These are phyloP conservation scores for Cephus cinctus DNA, from an alignment of 1,140 invertebrate species.

Conservation along the genomic window DNA sequence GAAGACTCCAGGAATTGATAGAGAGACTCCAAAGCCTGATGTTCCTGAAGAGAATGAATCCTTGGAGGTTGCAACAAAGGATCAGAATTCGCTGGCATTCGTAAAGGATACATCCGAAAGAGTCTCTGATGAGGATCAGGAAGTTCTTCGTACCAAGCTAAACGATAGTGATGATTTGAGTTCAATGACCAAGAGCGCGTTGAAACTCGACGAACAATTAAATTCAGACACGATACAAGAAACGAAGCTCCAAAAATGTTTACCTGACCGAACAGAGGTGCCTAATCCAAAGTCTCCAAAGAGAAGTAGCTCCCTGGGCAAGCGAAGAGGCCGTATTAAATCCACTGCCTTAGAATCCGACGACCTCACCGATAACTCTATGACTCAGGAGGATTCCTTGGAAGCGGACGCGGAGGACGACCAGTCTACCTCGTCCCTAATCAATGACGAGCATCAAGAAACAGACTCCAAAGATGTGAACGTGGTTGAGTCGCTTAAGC, in stretches of 20 bases:
- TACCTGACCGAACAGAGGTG: no score
- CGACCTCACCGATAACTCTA: neutral
- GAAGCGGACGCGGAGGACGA: neutral
- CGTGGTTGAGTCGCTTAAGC: conserved; percentile 10
- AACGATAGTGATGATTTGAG: neutral
- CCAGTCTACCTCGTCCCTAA: no score
- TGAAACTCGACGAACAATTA: neutral
- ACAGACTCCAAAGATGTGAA: conserved; percentile 2
- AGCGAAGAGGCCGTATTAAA: conserved; percentile 14
- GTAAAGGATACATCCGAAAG: neutral
- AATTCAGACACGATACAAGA: no score
- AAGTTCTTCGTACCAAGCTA: neutral
- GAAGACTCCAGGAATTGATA: conserved; percentile 9
- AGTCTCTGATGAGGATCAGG: neutral
- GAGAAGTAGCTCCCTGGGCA: conserved; percentile 4
- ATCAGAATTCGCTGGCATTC: neutral
- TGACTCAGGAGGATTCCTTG: conserved; percentile 3
- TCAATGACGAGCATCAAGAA: conserved; percentile 3
- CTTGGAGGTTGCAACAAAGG: neutral
- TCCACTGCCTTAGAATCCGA: neutral
- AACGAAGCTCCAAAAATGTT: no score
- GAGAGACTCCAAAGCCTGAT: neutral
- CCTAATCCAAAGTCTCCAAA: neutral
- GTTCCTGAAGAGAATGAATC: neutral
- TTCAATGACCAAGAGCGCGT: neutral